A percentile compares a stretch with the other conserved stretches of the same genome.
These are phyloP conservation scores for Oncopeltus fasciatus DNA, from an alignment of 1,140 invertebrate genomes.

Conservation along the genomic window DNA sequence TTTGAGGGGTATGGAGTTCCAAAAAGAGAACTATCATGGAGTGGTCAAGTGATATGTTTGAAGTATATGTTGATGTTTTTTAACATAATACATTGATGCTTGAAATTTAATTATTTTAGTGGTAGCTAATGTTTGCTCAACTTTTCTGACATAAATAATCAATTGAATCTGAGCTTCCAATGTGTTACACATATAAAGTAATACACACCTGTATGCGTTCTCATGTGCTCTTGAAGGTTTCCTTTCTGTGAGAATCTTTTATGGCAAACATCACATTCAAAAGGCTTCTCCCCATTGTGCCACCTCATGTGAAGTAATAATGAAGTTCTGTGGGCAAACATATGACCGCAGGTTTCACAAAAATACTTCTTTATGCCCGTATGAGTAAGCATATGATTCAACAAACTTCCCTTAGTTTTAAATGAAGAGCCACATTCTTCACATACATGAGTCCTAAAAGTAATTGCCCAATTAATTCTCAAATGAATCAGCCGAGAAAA, in stretches of 20 bases:
- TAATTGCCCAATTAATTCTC: too few species aligned
- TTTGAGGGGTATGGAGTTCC: too few species aligned
- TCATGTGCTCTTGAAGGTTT: slow-evolving; percentile 30
- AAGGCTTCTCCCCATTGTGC: slow-evolving; percentile 45
- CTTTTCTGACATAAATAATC: not conserved
- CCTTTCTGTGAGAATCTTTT: slow-evolving; percentile 52
- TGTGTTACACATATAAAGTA: too few species aligned
- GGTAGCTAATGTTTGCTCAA: too few species aligned
- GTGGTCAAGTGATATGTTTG: too few species aligned
- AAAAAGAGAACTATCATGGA: too few species aligned
- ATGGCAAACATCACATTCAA: slow-evolving; percentile 54
- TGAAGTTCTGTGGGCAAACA: slow-evolving; percentile 56
- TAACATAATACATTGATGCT: too few species aligned
- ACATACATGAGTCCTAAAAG: slow-evolving; percentile 25
- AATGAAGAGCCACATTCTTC: slow-evolving; percentile 44
- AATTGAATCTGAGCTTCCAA: not conserved
- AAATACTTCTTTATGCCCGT: slow-evolving; percentile 54
- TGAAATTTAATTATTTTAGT: too few species aligned
- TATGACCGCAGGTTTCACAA: slow-evolving; percentile 61
- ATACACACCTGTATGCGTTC: slow-evolving; percentile 21
- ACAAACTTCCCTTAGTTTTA: slow-evolving; percentile 52
- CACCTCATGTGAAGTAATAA: slow-evolving; percentile 43
- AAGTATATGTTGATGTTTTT: too few species aligned
- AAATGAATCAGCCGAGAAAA: not conserved
- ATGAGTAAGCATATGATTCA: slow-evolving; percentile 52